Evolutionary conservation across 2,888 invertebrate genomes (phyloP), one percentile per base, ranked within the genome.

Genomic region (Drosophila pullipes): DNA sequence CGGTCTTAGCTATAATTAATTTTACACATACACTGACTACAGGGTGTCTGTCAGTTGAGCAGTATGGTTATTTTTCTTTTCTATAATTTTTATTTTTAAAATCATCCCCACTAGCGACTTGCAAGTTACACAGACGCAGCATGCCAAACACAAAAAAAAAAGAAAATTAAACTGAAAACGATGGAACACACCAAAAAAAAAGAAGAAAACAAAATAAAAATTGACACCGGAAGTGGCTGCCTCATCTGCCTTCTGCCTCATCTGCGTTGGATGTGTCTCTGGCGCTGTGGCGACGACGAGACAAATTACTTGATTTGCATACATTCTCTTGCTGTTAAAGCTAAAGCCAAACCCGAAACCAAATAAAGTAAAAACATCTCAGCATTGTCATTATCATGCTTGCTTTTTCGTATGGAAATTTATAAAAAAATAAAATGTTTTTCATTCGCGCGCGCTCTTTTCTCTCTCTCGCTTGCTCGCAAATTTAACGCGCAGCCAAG

Each of bases 261-360:
- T 77, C 87, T 82, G 83, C 59, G 68, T 71, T 80, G 70, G 74
- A 62, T 81, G 74, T 71, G 66, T 52, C 66, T 53, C 50, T 65
- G 66, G 67, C 71, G 58, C 33, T 62, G 50, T 54, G 61, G 30
- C 33, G 44, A 25, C 73, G 83, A 30, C 70, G 82, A 85, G 78
- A 89, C 91, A 91, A 91, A 88, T 91, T 91, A 87, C 81, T 85
- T 79, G 91, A 88, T 88, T 88, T 88, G 90, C 91, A 91, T 90
- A 84, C 67, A 69, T 65, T 47, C 53, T 65, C 64, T 54, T 35
- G 10, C 28, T 44, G 58, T 58, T 39, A 33, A 57, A 49, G 33
- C 41, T 62, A 44, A 60, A 41, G 37, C 69, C 52, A 39, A 74
- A 33, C n/a, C 53, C 41, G 30, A 41, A 58, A 30, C 58, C 60